Conservation (phyloP, 1,140 invertebrate species). For the Heliconius hewitsoni region DNA sequence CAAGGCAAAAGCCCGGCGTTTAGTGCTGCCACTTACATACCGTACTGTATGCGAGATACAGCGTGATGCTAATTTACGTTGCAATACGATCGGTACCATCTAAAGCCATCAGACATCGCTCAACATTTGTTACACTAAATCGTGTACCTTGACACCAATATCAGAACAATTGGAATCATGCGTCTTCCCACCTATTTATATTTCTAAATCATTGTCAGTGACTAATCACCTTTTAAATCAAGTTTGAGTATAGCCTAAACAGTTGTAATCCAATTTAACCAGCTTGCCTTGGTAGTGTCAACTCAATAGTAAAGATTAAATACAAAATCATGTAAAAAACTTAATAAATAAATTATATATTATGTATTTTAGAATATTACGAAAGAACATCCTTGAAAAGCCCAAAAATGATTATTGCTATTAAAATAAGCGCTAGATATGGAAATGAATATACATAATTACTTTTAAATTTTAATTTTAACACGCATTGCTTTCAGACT, state of each 20-base stretch:
- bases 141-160: slow-evolving; percentile 21
- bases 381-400: too few species aligned
- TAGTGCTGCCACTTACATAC: too few species aligned
- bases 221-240: background rate
- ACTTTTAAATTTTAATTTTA: too few species aligned
- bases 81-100: background rate
- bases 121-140: background rate
- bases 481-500: too few species aligned
- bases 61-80: too few species aligned
- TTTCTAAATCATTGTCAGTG: background rate
- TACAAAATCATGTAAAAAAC: background rate
- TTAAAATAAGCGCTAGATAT: too few species aligned
- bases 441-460: too few species aligned
- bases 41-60: too few species aligned
- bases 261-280: background rate
- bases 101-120: background rate
- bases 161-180: slow-evolving; percentile 9
- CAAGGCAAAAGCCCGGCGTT: too few species aligned
- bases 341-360: background rate
- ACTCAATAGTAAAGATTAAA: background rate
- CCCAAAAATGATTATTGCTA: too few species aligned
- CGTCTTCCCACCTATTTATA: background rate
- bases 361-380: too few species aligned
- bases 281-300: background rate
- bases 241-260: background rate